Evolutionary conservation across 2,888 invertebrate species (phyloP).

Genomic region (Corythucha ciliata): DNA sequence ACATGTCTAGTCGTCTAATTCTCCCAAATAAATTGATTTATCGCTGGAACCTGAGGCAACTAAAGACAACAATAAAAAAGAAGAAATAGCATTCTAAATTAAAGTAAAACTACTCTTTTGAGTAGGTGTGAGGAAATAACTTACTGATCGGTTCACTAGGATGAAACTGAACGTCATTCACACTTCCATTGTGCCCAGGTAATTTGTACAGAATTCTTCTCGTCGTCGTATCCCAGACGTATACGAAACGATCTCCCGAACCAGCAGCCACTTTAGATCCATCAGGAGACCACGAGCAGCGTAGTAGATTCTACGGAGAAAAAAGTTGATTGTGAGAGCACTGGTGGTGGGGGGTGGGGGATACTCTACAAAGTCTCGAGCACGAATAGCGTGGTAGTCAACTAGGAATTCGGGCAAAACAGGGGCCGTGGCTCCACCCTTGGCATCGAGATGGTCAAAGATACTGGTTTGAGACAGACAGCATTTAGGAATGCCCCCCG

Average conservation of each 20-base stretch:
- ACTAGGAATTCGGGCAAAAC: too few relatives aligned
- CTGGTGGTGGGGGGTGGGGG: too few relatives aligned
- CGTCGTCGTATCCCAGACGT: slow-evolving; percentile 94
- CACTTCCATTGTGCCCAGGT: slow-evolving; percentile 95
- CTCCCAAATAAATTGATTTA: slow-evolving; percentile 89
- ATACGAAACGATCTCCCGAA: slow-evolving; percentile 89
- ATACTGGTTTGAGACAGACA: too few relatives aligned
- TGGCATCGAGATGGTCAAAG: too few relatives aligned
- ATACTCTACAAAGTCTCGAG: too few relatives aligned
- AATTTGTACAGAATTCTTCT: slow-evolving; percentile 88
- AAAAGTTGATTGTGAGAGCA: slow-evolving; percentile 2
- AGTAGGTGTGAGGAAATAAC: slow-evolving; percentile 30
- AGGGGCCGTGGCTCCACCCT: too few relatives aligned
- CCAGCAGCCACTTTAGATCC: slow-evolving; percentile 86
- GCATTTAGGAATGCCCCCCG: too few relatives aligned
- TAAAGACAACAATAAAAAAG: slow-evolving; percentile 42
- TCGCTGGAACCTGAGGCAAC: slow-evolving; percentile 91
- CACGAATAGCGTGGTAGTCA: too few relatives aligned
- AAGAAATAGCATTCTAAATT: not conserved
- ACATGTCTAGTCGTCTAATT: slow-evolving; percentile 57
- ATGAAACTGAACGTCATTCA: slow-evolving; percentile 94
- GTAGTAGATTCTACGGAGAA: slow-evolving; percentile 60
- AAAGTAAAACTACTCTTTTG: too few relatives aligned
- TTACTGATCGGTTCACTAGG: slow-evolving; percentile 78
- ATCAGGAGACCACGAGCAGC: slow-evolving; percentile 89